Evolutionary conservation across 2,797 vertebrate species (phyloP), one percentile per base, ranked within the genome.

Genomic region (Moxostoma hubbsi): DNA sequence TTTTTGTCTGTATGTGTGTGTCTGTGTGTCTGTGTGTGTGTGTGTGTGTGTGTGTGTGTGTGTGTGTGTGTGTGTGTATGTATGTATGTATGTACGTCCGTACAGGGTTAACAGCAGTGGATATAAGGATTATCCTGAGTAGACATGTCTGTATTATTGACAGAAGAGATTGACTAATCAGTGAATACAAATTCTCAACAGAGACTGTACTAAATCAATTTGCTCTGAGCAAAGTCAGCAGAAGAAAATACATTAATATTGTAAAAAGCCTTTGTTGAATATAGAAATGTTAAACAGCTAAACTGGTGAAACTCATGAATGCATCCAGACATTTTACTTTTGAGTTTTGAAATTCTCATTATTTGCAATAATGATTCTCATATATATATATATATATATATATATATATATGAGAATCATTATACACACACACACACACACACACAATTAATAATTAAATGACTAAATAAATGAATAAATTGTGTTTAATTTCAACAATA

Each of bases 121-220:
- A 79, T 73, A 49, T 50, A 65, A 47, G 66, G 79, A 81, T 72
- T 50, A 61, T 75, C 65, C 70, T 16, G 51, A 59, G 54, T 77
- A 66, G 80, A 46, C 43, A 8, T 15, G 24, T 18, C 45, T 72
- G 55, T 11, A 50, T 46, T 73, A 18, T 16, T 66, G 57, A 78
- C 72, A 16, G 13, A 43, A 49, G 15, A 61, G 58, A 68, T 54
- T n/a, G 15, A 61, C 46, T 59, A 9, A 5, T 64, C 6, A 7
- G 59, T 62, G 24, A 62, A 43, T 24, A 24, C 1, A 13, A 54
- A 4, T 54, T 54, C 51, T 6, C 51, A 54, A 1, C 51, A 54
- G 50, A 11, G 50, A 12, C 50, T 11, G 10, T 58, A n/a, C 10
- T 53, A 53, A 53, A 53, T 11, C 5, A 13, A 53, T 53, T 36